Conservation (phyloP, 2,888 invertebrate genomes). For the Eupithecia exiguata region DNA sequence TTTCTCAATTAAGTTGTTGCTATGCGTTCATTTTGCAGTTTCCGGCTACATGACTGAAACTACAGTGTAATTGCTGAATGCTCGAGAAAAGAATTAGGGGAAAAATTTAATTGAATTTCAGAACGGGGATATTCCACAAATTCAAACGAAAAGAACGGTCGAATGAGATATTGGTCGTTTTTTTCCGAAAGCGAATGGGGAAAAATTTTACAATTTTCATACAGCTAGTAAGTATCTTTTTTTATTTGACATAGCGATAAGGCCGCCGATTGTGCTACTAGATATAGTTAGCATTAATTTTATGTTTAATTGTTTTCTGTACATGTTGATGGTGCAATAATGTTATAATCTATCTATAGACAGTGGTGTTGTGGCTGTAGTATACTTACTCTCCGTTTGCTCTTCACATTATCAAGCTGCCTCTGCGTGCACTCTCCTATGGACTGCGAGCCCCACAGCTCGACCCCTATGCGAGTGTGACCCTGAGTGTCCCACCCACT, state of each 20-base stretch:
- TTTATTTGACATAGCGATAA: no score
- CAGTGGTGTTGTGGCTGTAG: no score
- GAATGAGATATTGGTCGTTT: neutral
- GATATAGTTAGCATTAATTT: no score
- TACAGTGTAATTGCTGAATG: neutral
- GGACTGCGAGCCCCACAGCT: slow-evolving; percentile 97
- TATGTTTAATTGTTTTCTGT: no score
- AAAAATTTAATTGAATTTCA: slow-evolving; percentile 8
- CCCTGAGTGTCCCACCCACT: neutral
- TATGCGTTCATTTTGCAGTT: slow-evolving; percentile 1
- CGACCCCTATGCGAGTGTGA: slow-evolving; percentile 93
- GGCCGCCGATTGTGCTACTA: no score
- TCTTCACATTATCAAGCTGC: slow-evolving; percentile 95
- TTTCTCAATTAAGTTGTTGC: slow-evolving; percentile 15
- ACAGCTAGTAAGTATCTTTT: no score
- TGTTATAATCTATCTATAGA: no score
- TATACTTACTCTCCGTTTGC: slow-evolving; percentile 55
- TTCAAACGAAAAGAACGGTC: neutral
- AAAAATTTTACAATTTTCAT: neutral
- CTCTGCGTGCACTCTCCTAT: slow-evolving; percentile 97
- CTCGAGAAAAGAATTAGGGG: slow-evolving; percentile 3
- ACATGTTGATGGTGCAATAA: no score
- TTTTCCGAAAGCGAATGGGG: neutral
- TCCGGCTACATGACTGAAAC: neutral
- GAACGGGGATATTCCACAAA: neutral